A percentile compares a stretch with the other conserved stretches of the same genome.
These are phyloP conservation scores for Mythimna loreyi DNA, from an alignment of 2,888 invertebrate genomes.

Conservation along the genomic window DNA sequence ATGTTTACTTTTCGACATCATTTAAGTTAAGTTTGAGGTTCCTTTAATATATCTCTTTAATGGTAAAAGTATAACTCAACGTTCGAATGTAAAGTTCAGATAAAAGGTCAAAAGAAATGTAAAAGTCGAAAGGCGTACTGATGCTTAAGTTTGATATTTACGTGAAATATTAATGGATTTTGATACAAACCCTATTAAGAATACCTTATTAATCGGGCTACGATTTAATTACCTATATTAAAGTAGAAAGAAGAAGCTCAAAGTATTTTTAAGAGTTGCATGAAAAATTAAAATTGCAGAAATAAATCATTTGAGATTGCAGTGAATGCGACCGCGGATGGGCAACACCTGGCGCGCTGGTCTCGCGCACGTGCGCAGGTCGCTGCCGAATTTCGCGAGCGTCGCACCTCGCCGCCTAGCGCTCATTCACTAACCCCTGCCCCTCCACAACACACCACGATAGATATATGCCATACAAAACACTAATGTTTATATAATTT, in stretches of 20 bases:
- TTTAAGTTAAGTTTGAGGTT: constrained; percentile 24
- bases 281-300: not conserved
- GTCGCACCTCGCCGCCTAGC: constrained; percentile 61
- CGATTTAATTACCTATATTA: not conserved
- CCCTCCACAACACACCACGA: constrained; percentile 39
- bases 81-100: constrained; percentile 5
- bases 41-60: constrained; percentile 16
- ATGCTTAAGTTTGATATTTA: constrained; percentile 15
- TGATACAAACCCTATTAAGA: constrained; percentile 1
- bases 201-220: not conserved
- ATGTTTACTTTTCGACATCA: constrained; percentile 12
- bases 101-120: constrained; percentile 29
- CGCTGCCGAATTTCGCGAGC: constrained; percentile 77
- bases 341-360: constrained; percentile 63
- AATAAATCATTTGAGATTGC: constrained; percentile 13
- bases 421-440: constrained; percentile 67
- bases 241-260: not conserved
- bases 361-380: constrained; percentile 68
- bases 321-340: constrained; percentile 64
- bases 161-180: constrained; percentile 19
- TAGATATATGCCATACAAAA: constrained; percentile 50
- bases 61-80: not conserved
- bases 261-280: not conserved
- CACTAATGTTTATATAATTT: constrained; percentile 60
- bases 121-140: constrained; percentile 18